Evolutionary conservation across 1,140 invertebrate species (phyloP).

Genomic region (Hormaphis cornu): DNA sequence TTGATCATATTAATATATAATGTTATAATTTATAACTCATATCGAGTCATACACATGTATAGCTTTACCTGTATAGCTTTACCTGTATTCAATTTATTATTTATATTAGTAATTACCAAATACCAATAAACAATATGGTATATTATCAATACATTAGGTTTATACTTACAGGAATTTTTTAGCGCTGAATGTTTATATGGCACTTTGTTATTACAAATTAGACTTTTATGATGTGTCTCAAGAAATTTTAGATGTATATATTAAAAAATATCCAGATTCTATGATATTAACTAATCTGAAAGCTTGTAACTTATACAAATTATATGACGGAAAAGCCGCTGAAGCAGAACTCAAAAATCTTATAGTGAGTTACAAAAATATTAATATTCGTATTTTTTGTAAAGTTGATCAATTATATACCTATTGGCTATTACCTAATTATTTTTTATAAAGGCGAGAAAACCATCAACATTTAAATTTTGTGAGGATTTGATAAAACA

Average conservation of each 20-base stretch:
- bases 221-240: conserved; percentile 88
- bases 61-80: no score
- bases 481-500: conserved; percentile 89
- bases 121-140: no score
- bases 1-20: no score
- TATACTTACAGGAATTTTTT: conserved; percentile 66
- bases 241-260: conserved; percentile 87
- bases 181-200: conserved; percentile 94
- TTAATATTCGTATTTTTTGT: background rate
- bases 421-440: no score
- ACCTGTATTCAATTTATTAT: no score
- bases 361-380: conserved; percentile 40
- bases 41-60: no score
- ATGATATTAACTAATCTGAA: conserved; percentile 93
- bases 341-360: conserved; percentile 75
- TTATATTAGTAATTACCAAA: no score
- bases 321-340: conserved; percentile 90
- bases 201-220: conserved; percentile 94
- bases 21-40: no score
- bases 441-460: background rate
- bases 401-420: no score
- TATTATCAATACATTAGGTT: no score
- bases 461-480: conserved; percentile 60
- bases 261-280: conserved; percentile 86
- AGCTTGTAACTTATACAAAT: conserved; percentile 75